Conservation (phyloP, 2,888 invertebrate species). For the Epicampocera succincta region DNA sequence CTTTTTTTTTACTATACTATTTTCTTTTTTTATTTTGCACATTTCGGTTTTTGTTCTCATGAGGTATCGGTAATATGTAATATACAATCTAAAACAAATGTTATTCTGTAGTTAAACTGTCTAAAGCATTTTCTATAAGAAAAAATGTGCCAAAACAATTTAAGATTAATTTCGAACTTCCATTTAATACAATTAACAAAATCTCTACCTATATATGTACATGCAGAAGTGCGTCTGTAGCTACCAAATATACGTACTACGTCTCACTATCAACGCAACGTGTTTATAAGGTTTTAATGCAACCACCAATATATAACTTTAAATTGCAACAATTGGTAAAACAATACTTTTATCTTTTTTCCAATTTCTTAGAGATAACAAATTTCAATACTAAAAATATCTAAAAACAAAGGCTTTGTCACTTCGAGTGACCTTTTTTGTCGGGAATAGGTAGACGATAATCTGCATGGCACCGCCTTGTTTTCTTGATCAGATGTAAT, state of each 20-base stretch:
- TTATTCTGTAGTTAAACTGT: constrained; percentile 1
- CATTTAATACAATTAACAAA: constrained; percentile 25
- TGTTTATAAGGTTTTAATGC: no score
- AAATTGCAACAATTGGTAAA: not conserved
- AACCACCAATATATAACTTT: not conserved
- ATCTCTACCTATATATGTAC: no score
- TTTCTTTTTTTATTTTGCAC: constrained; percentile 58
- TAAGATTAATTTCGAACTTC: constrained; percentile 19
- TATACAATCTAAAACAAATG: constrained; percentile 57
- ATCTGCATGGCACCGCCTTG: not conserved
- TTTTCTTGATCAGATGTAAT: constrained; percentile 75
- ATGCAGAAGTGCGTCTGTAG: no score
- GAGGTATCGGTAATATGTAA: constrained; percentile 59
- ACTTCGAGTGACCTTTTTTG: not conserved
- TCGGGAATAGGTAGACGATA: not conserved
- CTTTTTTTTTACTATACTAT: constrained; percentile 29
- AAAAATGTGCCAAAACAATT: constrained; percentile 45
- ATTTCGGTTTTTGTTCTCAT: constrained; percentile 64
- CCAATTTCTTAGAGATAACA: not conserved
- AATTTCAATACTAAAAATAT: constrained; percentile 31
- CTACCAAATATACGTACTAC: no score
- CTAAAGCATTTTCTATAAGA: constrained; percentile 57
- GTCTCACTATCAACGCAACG: no score
- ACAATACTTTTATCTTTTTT: no score
- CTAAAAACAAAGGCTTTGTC: constrained; percentile 36